These are phyloP conservation scores for Creontiades dilutus DNA, from an alignment of 2,888 invertebrate genomes.

Conservation along the genomic window DNA sequence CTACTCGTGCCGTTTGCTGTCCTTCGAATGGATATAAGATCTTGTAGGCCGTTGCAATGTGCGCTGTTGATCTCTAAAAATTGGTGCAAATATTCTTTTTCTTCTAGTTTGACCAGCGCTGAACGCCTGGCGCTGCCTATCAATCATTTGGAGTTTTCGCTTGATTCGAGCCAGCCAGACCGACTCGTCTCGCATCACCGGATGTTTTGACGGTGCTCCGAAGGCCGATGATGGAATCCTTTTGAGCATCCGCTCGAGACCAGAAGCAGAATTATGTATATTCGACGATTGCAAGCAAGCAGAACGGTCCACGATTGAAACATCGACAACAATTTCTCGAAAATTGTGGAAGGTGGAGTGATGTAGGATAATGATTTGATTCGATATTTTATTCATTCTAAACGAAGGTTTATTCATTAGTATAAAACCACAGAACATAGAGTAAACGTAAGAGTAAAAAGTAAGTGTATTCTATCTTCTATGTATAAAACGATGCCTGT, in stretches of 20 bases:
- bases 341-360: too few relatives aligned
- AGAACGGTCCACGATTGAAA: too few relatives aligned
- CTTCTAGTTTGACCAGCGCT: not conserved
- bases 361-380: too few relatives aligned
- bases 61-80: not conserved
- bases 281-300: too few relatives aligned
- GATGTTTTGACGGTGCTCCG: slow-evolving; percentile 2
- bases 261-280: not conserved
- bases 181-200: not conserved
- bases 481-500: too few relatives aligned
- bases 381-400: too few relatives aligned
- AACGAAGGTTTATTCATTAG: too few relatives aligned
- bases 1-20: too few relatives aligned
- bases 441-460: too few relatives aligned
- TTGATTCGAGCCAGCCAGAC: slow-evolving; percentile 32
- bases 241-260: not conserved
- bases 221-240: not conserved
- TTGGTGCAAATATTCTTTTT: not conserved
- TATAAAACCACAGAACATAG: too few relatives aligned
- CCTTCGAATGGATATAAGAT: not conserved
- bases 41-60: not conserved
- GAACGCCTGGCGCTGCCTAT: not conserved
- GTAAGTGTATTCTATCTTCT: too few relatives aligned
- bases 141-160: slow-evolving; percentile 2
- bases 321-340: too few relatives aligned